Conservation (phyloP, 92 coral and sea anemone genomes). For the Paramuricea clavata region DNA sequence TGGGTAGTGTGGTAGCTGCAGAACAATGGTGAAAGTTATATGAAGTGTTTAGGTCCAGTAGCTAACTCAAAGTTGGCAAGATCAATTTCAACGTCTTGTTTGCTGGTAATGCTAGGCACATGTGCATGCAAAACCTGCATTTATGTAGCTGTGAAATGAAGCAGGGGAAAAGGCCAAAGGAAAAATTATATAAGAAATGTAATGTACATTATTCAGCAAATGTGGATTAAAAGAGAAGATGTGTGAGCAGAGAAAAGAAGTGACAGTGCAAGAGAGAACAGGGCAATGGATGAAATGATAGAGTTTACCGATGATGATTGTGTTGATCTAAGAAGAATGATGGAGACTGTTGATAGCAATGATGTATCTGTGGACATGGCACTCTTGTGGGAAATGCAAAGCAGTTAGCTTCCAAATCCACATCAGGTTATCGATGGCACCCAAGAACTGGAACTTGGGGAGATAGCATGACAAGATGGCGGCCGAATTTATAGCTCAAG, state of each 20-base stretch:
- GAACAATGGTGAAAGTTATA: background rate
- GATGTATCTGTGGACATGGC: background rate
- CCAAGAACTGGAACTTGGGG: too few species aligned
- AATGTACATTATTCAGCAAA: background rate
- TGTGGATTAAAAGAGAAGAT: background rate
- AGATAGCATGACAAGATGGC: too few species aligned
- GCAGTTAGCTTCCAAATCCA: background rate
- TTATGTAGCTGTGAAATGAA: background rate
- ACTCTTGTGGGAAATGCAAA: background rate
- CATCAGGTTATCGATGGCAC: background rate
- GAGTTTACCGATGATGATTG: background rate
- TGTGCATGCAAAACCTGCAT: background rate
- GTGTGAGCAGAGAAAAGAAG: background rate
- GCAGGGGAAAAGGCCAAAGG: too few species aligned
- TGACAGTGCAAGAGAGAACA: conserved; percentile 11
- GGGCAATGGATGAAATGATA: background rate
- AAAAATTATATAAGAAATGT: background rate
- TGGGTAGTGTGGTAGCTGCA: background rate
- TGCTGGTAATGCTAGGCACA: background rate
- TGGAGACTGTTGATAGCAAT: background rate
- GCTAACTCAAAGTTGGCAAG: background rate
- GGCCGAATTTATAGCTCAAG: too few species aligned
- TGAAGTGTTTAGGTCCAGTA: background rate
- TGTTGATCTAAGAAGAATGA: background rate
- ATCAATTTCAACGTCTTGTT: background rate